A percentile compares a stretch with the other conserved stretches of the same genome.
Evolutionary conservation across 2,797 vertebrate genomes (phyloP).

Genomic region (Champsocephalus esox): DNA sequence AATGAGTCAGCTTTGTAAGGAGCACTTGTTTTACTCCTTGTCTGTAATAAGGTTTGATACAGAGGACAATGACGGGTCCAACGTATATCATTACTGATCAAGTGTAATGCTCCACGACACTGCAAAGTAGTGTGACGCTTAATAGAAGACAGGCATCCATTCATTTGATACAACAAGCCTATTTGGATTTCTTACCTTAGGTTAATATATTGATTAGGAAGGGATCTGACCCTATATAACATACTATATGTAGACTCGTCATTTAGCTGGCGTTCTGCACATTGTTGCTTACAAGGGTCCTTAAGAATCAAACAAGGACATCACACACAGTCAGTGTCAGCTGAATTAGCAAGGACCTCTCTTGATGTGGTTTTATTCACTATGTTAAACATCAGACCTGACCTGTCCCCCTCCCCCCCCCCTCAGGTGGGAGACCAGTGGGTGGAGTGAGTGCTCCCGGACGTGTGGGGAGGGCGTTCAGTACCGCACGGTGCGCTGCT

Average conservation of each 20-base stretch:
- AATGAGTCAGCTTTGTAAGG: too few relatives aligned
- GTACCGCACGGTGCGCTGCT: conserved; percentile 91
- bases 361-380: neutral
- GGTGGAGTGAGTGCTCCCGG: conserved; percentile 90
- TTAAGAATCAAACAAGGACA: neutral
- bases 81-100: neutral
- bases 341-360: neutral
- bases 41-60: too few relatives aligned
- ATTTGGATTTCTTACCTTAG: too few relatives aligned
- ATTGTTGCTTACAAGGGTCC: neutral
- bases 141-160: too few relatives aligned
- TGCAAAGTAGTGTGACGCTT: too few relatives aligned
- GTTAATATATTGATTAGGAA: too few relatives aligned
- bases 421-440: conserved; percentile 92
- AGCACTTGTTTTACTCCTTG: too few relatives aligned
- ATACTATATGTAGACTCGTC: too few relatives aligned
- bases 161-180: too few relatives aligned
- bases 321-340: neutral
- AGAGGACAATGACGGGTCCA: neutral
- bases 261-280: too few relatives aligned
- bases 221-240: neutral
- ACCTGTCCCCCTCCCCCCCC: neutral
- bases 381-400: neutral
- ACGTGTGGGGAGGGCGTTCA: conserved; percentile 90
- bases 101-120: neutral